Evolutionary conservation across 2,113 vertebrate genomes (phyloP).

Genomic region (Rafetus swinhoei): DNA sequence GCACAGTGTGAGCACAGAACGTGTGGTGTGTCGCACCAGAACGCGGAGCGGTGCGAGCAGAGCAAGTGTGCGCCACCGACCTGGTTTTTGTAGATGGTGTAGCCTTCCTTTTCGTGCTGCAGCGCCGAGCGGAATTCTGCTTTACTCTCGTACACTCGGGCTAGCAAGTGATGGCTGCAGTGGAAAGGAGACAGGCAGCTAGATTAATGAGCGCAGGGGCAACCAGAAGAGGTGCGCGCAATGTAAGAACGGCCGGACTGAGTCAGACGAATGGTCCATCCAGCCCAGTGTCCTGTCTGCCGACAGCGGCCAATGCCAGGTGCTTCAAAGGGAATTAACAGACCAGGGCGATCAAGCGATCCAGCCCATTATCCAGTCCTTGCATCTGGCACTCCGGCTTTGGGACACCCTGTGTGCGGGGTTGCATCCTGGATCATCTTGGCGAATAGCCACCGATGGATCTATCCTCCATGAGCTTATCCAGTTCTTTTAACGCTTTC

Average conservation of each 20-base stretch:
- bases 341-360: background rate
- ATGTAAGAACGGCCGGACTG: background rate
- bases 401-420: too few relatives aligned
- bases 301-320: background rate
- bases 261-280: background rate
- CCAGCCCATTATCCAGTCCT: background rate
- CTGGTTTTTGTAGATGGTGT: constrained; percentile 99
- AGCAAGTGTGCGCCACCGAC: constrained; percentile 18
- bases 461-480: background rate
- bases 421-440: background rate
- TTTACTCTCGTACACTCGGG: constrained; percentile 97
- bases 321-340: background rate
- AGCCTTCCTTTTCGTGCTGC: constrained; percentile 98
- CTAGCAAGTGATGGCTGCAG: constrained; percentile 95
- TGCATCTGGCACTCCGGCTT: background rate
- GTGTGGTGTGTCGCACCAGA: background rate
- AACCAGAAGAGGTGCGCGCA: accelerated
- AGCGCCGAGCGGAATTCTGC: constrained; percentile 96
- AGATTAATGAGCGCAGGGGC: background rate
- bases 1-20: background rate
- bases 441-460: background rate
- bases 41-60: accelerated
- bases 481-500: background rate
- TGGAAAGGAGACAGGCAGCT: background rate
- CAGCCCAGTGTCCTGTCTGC: too few relatives aligned